Evolutionary conservation across 2,888 invertebrate species (phyloP).

Genomic region (Caenorhabditis panamensis): DNA sequence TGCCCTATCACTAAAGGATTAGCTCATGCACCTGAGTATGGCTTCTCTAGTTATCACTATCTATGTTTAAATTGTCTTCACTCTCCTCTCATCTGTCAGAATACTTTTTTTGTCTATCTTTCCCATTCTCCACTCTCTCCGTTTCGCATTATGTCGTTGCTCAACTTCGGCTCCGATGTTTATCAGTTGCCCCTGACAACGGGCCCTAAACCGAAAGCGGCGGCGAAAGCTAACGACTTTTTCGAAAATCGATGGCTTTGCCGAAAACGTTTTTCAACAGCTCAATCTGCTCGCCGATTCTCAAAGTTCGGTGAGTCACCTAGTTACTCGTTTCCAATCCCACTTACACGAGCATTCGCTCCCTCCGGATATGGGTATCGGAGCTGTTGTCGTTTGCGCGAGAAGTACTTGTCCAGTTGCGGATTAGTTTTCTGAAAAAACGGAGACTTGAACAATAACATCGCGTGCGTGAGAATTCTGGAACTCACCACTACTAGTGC

Average conservation of each 20-base stretch:
- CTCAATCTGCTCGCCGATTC: neutral
- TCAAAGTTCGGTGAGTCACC: neutral
- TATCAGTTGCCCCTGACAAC: conserved; percentile 50
- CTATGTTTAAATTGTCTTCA: too few relatives aligned
- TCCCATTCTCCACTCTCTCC: too few relatives aligned
- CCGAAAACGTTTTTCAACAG: too few relatives aligned
- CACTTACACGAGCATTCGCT: conserved; percentile 29
- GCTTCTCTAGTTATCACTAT: too few relatives aligned
- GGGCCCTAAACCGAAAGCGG: neutral
- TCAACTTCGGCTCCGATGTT: conserved; percentile 23
- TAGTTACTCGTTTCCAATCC: neutral
- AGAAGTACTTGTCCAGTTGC: conserved; percentile 35
- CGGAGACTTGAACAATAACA: neutral
- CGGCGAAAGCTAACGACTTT: too few relatives aligned
- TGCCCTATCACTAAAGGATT: too few relatives aligned
- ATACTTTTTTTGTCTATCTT: too few relatives aligned
- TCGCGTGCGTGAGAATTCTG: conserved; percentile 1
- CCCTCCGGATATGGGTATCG: conserved; percentile 47
- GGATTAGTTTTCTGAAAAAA: conserved; percentile 37
- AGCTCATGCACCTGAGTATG: too few relatives aligned
- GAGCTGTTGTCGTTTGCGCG: conserved; percentile 31
- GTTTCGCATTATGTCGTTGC: neutral
- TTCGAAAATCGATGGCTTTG: neutral
- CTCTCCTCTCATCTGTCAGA: too few relatives aligned
- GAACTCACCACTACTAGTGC: conserved; percentile 13